phyloP scores from a whole-genome alignment of 2,113 vertebrate species.

The Ginglymostoma cirratum region DNA sequence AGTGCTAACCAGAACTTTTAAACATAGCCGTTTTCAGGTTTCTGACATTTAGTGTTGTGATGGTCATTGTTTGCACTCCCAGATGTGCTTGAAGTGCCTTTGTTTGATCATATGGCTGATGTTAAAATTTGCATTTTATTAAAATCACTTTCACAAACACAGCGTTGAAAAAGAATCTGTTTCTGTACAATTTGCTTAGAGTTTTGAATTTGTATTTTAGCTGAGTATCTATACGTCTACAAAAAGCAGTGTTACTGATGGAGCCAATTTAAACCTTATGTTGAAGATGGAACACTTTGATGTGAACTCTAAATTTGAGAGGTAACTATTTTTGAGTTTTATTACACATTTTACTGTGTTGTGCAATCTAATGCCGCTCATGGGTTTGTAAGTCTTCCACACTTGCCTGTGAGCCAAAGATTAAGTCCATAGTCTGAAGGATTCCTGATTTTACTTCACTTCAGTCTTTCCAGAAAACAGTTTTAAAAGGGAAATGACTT shows the following conservation, averaged over 20 bases:
- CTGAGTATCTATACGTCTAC: slow-evolving; percentile 86
- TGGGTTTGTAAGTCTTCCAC: neutral
- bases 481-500: neutral
- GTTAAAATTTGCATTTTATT: neutral
- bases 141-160: neutral
- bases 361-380: neutral
- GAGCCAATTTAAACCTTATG: slow-evolving; percentile 78
- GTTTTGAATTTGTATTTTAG: slow-evolving; percentile 52
- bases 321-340: slow-evolving; percentile 52
- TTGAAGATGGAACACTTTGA: slow-evolving; percentile 86
- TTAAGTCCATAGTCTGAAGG: neutral
- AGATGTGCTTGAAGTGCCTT: neutral
- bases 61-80: neutral
- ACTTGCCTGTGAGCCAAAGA: neutral
- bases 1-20: neutral
- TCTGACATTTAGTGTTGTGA: neutral
- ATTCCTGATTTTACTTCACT: neutral
- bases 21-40: neutral
- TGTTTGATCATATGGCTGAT: neutral
- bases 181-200: neutral
- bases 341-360: neutral
- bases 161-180: neutral
- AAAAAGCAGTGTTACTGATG: slow-evolving; percentile 60
- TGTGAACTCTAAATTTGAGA: slow-evolving; percentile 81
- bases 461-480: neutral